phyloP scores from a whole-genome alignment of 1,140 invertebrate genomes.

The Oryctes rhinoceros region DNA sequence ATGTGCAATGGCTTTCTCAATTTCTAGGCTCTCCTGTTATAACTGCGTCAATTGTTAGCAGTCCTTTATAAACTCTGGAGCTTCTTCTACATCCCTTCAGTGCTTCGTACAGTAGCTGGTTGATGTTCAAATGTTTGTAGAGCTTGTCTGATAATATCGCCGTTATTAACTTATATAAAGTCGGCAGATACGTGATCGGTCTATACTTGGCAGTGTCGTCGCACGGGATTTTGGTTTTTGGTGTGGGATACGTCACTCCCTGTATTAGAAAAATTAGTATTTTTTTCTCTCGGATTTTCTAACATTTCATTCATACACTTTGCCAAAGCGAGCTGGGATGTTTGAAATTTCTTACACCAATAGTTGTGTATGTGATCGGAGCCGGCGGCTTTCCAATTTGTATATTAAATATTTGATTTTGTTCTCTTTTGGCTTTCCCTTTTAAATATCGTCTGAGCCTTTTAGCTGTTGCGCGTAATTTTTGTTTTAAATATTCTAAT shows the following conservation, averaged over 20 bases:
- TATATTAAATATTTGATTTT: too few species aligned
- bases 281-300: slow-evolving; percentile 28
- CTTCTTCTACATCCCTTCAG: slow-evolving; percentile 50
- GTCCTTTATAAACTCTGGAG: slow-evolving; percentile 50
- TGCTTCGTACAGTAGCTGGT: slow-evolving; percentile 47
- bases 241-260: slow-evolving; percentile 48
- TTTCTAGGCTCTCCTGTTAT: slow-evolving; percentile 35
- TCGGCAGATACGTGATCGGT: slow-evolving; percentile 52
- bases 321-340: slow-evolving; percentile 36
- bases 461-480: too few species aligned
- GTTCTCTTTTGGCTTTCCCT: too few species aligned
- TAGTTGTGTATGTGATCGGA: slow-evolving; percentile 47
- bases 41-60: slow-evolving; percentile 48
- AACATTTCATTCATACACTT: slow-evolving; percentile 44
- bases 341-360: slow-evolving; percentile 48
- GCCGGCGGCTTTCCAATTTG: slow-evolving; percentile 43
- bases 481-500: too few species aligned
- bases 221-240: slow-evolving; percentile 47
- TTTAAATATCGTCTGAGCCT: too few species aligned
- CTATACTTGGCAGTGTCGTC: slow-evolving; percentile 48
- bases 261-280: slow-evolving; percentile 45
- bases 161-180: slow-evolving; percentile 51
- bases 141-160: slow-evolving; percentile 46
- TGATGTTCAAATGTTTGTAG: slow-evolving; percentile 44
- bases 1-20: slow-evolving; percentile 5